Conservation (phyloP, 1,140 invertebrate genomes). For the Zaprionus ornatus region DNA sequence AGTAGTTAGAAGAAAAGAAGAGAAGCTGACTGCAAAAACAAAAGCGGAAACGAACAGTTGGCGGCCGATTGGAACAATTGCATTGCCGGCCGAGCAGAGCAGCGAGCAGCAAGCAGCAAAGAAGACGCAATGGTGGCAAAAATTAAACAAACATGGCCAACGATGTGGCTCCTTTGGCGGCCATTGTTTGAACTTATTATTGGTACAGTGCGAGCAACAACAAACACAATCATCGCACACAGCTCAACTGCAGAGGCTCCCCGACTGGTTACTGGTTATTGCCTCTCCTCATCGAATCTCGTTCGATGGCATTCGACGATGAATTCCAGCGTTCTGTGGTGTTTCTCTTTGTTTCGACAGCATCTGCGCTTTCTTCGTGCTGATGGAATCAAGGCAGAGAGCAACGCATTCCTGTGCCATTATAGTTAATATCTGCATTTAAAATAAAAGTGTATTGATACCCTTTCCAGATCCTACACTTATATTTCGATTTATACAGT, state of each 20-base stretch:
- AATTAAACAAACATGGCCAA: conserved; percentile 75
- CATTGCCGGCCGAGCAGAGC: conserved; percentile 43
- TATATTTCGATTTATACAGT: too few species aligned
- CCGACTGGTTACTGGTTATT: conserved; percentile 46
- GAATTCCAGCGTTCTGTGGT: not conserved
- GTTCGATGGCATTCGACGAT: conserved; percentile 36
- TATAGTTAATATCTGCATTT: too few species aligned
- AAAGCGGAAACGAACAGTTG: conserved; percentile 78
- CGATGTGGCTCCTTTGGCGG: conserved; percentile 51
- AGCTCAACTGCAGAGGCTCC: not conserved
- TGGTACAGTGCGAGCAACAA: conserved; percentile 65
- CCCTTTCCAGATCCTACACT: too few species aligned
- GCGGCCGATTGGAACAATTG: conserved; percentile 78
- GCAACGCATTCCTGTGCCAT: not conserved
- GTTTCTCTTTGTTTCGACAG: conserved; percentile 35
- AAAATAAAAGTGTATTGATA: too few species aligned
- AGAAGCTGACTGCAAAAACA: conserved; percentile 66
- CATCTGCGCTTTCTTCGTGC: conserved; percentile 42
- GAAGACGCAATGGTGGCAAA: conserved; percentile 69
- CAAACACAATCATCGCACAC: conserved; percentile 68
- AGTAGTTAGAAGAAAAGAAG: conserved; percentile 65
- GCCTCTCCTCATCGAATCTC: conserved; percentile 64
- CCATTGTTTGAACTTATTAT: conserved; percentile 80
- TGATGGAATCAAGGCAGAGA: not conserved
- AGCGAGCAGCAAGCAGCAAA: conserved; percentile 18